Evolutionary conservation across 2,888 invertebrate genomes (phyloP).

Genomic region (Subacronicta megacephala): DNA sequence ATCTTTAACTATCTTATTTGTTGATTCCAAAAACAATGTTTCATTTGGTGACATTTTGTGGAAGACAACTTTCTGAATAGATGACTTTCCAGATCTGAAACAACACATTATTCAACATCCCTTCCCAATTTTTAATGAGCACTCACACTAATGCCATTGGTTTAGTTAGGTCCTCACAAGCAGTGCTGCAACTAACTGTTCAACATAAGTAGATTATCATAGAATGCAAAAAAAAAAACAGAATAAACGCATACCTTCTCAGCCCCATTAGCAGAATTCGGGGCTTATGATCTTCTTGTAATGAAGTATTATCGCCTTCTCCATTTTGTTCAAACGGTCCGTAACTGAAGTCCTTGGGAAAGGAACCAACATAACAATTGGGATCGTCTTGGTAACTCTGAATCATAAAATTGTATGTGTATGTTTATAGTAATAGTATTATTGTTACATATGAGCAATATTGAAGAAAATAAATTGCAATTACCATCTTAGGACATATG

Average conservation of each 20-base stretch:
- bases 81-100: constrained; percentile 98
- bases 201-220: too few species aligned
- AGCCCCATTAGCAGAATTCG: constrained; percentile 98
- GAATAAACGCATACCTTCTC: constrained; percentile 90
- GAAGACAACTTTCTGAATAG: constrained; percentile 99
- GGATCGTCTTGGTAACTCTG: constrained; percentile 85
- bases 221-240: too few species aligned
- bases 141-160: too few species aligned
- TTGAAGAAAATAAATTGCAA: constrained; percentile 10
- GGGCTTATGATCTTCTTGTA: constrained; percentile 95
- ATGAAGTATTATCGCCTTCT: constrained; percentile 90
- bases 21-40: constrained; percentile 99
- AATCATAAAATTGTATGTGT: constrained; percentile 62
- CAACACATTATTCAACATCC: neutral
- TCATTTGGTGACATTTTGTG: constrained; percentile 99
- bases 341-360: constrained; percentile 98
- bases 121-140: neutral
- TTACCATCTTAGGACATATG: constrained; percentile 47
- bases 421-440: constrained; percentile 41
- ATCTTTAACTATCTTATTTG: constrained; percentile 99
- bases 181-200: too few species aligned
- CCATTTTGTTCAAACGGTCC: constrained; percentile 96
- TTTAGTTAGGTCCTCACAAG: too few species aligned
- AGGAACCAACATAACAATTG: constrained; percentile 90
- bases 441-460: constrained; percentile 16